Evolutionary conservation across 2,888 invertebrate genomes (phyloP).

Genomic region (Uloborus plumipes): DNA sequence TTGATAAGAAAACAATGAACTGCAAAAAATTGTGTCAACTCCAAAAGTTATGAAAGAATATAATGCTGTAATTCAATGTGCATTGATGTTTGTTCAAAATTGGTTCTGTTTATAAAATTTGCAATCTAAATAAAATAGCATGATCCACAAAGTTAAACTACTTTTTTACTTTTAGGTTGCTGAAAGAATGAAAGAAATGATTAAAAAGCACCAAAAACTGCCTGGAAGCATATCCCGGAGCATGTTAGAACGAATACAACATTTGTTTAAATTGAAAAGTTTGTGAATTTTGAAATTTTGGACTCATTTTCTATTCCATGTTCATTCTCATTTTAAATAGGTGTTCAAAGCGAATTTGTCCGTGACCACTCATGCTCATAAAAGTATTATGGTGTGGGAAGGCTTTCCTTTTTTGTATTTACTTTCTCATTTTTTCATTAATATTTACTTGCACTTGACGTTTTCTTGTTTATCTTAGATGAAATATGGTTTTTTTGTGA

Average conservation of each 20-base stretch:
- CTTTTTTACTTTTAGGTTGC: conserved; percentile 77
- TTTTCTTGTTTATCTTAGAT: not conserved
- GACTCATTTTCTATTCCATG: not conserved
- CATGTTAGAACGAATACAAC: conserved; percentile 77
- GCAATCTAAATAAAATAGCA: too few relatives aligned
- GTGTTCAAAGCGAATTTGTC: not conserved
- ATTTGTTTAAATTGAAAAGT: conserved; percentile 35
- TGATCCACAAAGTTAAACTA: too few relatives aligned
- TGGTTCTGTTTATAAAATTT: too few relatives aligned
- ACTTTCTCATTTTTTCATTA: not conserved
- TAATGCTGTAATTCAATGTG: too few relatives aligned
- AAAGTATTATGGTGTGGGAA: not conserved
- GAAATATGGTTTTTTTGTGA: not conserved
- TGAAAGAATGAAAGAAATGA: conserved; percentile 81
- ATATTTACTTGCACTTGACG: not conserved
- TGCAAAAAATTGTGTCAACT: too few relatives aligned
- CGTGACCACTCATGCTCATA: not conserved
- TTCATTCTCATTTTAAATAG: not conserved
- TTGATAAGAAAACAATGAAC: too few relatives aligned
- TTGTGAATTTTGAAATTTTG: conserved; percentile 1
- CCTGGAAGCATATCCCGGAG: conserved; percentile 91
- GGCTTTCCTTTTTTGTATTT: not conserved
- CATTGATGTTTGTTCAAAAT: too few relatives aligned
- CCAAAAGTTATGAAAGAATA: too few relatives aligned
- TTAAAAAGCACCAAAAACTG: conserved; percentile 84